A percentile compares a stretch with the other conserved stretches of the same genome.
Evolutionary conservation across 2,113 vertebrate genomes (phyloP).

Genomic region (Melozone crissalis): DNA sequence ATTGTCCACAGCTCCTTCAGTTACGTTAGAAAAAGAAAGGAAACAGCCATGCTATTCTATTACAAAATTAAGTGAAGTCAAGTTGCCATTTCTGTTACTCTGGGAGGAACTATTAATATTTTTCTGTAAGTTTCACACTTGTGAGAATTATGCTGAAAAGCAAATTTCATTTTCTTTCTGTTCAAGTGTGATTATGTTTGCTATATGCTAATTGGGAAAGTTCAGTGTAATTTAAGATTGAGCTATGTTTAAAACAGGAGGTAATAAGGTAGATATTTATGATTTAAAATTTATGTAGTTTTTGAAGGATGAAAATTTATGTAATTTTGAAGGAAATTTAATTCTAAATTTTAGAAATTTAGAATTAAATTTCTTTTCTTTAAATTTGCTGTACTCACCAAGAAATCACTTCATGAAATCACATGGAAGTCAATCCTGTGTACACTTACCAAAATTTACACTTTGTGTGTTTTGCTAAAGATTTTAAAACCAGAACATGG

Average conservation of each 20-base stretch:
- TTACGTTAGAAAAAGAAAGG: not conserved
- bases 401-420: not conserved
- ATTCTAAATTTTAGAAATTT: not conserved
- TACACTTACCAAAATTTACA: not conserved
- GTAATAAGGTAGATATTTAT: not conserved
- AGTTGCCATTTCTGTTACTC: slow-evolving; percentile 33
- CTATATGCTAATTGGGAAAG: not conserved
- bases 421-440: not conserved
- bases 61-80: not conserved
- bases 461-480: accelerated
- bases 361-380: not conserved
- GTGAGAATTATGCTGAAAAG: not conserved
- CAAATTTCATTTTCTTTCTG: not conserved
- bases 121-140: not conserved
- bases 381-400: not conserved
- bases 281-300: not conserved
- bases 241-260: not conserved
- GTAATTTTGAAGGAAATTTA: too few relatives aligned
- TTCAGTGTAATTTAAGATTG: not conserved
- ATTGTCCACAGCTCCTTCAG: not conserved
- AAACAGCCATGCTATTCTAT: not conserved
- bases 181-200: not conserved
- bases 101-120: not conserved
- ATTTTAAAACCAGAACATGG: not conserved
- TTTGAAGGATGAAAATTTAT: not conserved